Evolutionary conservation across 2,113 vertebrate species (phyloP), one percentile per base, ranked within the genome.

Genomic region (Passer domesticus): DNA sequence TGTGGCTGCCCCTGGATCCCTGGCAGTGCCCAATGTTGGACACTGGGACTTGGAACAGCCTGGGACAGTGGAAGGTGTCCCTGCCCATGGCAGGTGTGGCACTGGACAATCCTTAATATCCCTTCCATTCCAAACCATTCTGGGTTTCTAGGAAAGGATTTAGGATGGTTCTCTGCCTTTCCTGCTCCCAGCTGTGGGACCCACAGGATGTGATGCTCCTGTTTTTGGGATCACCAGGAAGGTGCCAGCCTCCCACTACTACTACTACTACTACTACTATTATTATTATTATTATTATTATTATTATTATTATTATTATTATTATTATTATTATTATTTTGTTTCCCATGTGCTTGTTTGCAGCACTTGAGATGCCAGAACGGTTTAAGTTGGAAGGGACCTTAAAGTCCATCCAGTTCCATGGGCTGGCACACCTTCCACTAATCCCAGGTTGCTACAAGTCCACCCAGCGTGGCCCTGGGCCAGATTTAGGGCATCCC

Each of bases 131-230:
- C 44, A 66, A 50, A 50, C 22, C 22, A 31, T 10, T 23, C 18
- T 58, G 37, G 33, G 35, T 25, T 58, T 76, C 62, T 23, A 25
- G 18, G 46, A 53, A 33, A 46, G 11, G 19, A 7, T 56, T 12
- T 5, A 0, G 23, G 53, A 11, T 6, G 11, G 24, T 19, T 53
- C 47, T 83, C n/a, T 64, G 67, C 37, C 31, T 47, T 80, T 27
- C 3, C 81, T 49, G 50, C 67, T 79, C 27, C 2, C 58, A 25
- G 41, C 56, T 19, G 11, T 9, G 3, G 35, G 50, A 81, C 43
- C 33, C n/a, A 8, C 14, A 6, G 2, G 4, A 27, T 8, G 11
- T 43, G 19, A 16, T 2, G 1, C 18, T 76, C 11, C n/a, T 2
- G 0, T 21, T 20, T 37, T 30, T 16, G 22, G 10, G 9, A 39